phyloP scores from a whole-genome alignment of 2,113 vertebrate genomes.

The Platichthys stellatus region DNA sequence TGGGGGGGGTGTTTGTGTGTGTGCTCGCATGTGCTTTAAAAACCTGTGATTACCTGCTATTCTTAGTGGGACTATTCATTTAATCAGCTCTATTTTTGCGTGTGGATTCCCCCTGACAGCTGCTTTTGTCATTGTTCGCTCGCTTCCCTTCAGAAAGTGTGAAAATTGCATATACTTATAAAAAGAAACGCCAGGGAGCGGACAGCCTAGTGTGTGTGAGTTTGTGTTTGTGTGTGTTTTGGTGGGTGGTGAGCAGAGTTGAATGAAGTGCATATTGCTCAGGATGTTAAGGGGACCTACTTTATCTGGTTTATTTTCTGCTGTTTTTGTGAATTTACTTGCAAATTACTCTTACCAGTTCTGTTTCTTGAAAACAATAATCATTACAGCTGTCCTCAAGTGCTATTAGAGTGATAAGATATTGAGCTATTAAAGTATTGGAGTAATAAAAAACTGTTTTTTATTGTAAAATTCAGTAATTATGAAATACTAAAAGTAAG shows the following conservation, averaged over 20 bases:
- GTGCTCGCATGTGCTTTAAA: slow-evolving; percentile 7
- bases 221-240: slow-evolving; percentile 2
- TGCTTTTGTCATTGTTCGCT: slow-evolving; percentile 32
- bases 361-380: too few relatives aligned
- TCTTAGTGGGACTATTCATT: slow-evolving; percentile 41
- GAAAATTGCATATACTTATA: slow-evolving; percentile 44
- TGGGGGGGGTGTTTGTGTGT: background rate
- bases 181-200: slow-evolving; percentile 15
- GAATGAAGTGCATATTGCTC: background rate
- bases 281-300: background rate
- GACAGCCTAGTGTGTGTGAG: background rate
- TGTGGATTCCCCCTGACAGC: slow-evolving; percentile 34
- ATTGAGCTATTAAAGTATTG: too few relatives aligned
- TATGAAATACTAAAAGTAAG: too few relatives aligned
- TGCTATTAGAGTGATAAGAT: too few relatives aligned
- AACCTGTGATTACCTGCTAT: slow-evolving; percentile 71
- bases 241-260: background rate
- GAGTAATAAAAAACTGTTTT: too few relatives aligned
- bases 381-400: too few relatives aligned
- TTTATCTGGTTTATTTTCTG: background rate
- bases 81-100: slow-evolving; percentile 44
- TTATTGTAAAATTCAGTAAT: too few relatives aligned
- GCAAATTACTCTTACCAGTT: too few relatives aligned
- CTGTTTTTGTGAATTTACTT: background rate
- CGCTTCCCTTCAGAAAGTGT: slow-evolving; percentile 24